Conservation (phyloP, 2,888 invertebrate genomes). For the Arge pagana region DNA sequence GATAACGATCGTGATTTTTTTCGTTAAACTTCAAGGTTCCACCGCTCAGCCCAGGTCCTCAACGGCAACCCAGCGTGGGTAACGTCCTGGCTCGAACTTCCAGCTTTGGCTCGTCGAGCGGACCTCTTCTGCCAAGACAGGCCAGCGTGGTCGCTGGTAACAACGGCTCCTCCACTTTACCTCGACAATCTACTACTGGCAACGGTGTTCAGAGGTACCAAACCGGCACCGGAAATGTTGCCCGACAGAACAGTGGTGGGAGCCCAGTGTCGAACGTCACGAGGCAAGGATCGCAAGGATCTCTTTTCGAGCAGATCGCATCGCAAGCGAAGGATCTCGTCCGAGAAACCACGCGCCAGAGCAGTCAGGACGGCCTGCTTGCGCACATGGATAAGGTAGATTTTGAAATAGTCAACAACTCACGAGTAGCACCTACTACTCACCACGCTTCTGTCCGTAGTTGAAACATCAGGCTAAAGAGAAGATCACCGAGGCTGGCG, state of each 20-base stretch:
- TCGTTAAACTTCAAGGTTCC: conserved; percentile 56
- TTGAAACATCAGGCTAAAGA: conserved; percentile 69
- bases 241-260: conserved; percentile 41
- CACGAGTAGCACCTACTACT: neutral
- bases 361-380: conserved; percentile 85
- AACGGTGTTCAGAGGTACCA: conserved; percentile 28
- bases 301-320: conserved; percentile 85
- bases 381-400: conserved; percentile 89
- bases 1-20: no score
- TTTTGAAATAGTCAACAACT: conserved; percentile 13
- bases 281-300: conserved; percentile 81
- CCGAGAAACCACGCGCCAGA: conserved; percentile 83
- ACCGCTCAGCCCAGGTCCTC: conserved; percentile 61
- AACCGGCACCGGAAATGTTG: conserved; percentile 23
- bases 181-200: conserved; percentile 34
- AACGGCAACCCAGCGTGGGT: conserved; percentile 66
- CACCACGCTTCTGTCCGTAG: conserved; percentile 48
- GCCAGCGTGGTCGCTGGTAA: conserved; percentile 24
- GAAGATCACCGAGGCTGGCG: conserved; percentile 70
- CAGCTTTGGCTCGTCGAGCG: conserved; percentile 64
- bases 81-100: conserved; percentile 68
- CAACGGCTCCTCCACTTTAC: conserved; percentile 34
- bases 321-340: conserved; percentile 88
- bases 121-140: conserved; percentile 43
- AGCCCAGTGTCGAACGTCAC: conserved; percentile 56